Conservation (phyloP, 2,797 vertebrate species). For the Caiman crocodilus region DNA sequence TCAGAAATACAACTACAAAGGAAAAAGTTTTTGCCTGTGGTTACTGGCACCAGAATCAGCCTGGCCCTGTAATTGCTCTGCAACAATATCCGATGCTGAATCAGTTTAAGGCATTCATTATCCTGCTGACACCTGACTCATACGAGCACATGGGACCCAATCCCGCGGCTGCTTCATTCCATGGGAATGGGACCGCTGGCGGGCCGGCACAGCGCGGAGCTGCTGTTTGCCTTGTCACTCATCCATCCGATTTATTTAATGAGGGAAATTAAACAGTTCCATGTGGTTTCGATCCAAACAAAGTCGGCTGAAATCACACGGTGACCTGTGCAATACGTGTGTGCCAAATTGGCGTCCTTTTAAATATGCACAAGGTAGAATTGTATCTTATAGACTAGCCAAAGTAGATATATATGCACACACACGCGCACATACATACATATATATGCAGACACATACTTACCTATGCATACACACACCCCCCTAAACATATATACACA, state of each 20-base stretch:
- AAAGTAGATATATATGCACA: too few species aligned
- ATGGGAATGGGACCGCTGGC: rapidly evolving
- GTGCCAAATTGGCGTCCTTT: neutral
- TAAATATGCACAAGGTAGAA: too few species aligned
- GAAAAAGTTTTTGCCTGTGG: neutral
- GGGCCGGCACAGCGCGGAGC: neutral
- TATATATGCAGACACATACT: too few species aligned
- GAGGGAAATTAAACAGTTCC: neutral
- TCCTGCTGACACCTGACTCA: neutral
- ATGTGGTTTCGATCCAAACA: neutral
- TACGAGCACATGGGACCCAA: rapidly evolving
- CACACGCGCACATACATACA: too few species aligned
- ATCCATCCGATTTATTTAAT: neutral
- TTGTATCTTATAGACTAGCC: too few species aligned
- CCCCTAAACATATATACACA: too few species aligned
- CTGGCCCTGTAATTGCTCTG: rapidly evolving
- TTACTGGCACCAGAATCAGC: too few species aligned
- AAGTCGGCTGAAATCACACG: neutral
- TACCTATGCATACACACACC: too few species aligned
- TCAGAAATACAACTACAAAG: neutral
- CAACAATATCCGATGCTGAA: neutral
- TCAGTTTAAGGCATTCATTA: neutral
- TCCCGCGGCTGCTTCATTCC: neutral
- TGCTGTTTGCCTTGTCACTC: neutral
- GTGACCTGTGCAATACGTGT: neutral